Percentiles rank a stretch among this genome's conserved stretches.
These are phyloP conservation scores for Phengaris arion DNA, from an alignment of 2,888 invertebrate genomes.

Conservation along the genomic window DNA sequence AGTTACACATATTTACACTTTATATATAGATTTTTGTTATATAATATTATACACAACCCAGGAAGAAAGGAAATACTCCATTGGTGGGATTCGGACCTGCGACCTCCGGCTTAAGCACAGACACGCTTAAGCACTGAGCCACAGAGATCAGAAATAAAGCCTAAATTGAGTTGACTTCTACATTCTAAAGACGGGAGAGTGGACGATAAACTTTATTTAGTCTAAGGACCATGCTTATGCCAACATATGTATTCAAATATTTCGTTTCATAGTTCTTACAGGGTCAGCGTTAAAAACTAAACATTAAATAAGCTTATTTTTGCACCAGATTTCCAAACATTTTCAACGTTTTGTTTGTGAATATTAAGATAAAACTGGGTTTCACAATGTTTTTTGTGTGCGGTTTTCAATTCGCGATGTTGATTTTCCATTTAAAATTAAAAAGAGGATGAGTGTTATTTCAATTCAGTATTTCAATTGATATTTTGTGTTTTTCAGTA, in stretches of 20 bases:
- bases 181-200: neutral
- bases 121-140: no score
- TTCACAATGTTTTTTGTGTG: conserved; percentile 8
- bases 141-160: neutral
- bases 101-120: no score
- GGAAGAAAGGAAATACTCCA: no score
- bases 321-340: neutral
- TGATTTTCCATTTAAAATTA: neutral
- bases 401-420: neutral
- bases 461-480: neutral
- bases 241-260: neutral
- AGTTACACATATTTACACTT: no score
- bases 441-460: neutral
- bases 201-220: neutral
- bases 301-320: neutral
- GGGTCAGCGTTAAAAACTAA: neutral
- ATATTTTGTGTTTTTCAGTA: neutral
- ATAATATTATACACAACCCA: no score
- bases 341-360: neutral
- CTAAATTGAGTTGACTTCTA: neutral
- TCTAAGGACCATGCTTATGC: neutral
- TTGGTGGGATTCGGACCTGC: no score
- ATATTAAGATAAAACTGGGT: neutral
- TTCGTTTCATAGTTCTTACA: neutral
- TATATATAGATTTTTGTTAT: no score